These are phyloP conservation scores for Latrodectus hesperus DNA, from an alignment of 2,888 invertebrate genomes.

Conservation along the genomic window DNA sequence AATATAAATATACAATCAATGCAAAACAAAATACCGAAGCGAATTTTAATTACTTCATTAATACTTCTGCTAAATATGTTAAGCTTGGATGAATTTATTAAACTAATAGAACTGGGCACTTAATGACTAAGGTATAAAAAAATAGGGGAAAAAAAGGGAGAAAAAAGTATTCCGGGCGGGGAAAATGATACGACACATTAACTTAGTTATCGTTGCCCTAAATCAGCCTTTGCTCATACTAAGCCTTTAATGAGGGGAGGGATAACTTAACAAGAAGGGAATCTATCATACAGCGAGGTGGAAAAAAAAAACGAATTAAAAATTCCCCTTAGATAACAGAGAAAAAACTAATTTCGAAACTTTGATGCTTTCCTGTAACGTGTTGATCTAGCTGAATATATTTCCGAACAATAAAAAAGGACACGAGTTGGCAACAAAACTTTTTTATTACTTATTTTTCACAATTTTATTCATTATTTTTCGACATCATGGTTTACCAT, in stretches of 20 bases:
- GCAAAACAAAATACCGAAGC: background rate
- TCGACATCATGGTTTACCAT: conserved; percentile 67
- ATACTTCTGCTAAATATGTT: background rate
- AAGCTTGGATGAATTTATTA: background rate
- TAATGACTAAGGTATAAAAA: background rate
- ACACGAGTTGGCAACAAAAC: conserved; percentile 31
- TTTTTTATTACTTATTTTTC: conserved; percentile 54
- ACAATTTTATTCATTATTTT: conserved; percentile 66
- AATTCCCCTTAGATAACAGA: conserved; percentile 26
- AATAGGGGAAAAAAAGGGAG: background rate
- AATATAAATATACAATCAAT: too few relatives aligned
- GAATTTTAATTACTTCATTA: background rate
- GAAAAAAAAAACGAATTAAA: conserved; percentile 59
- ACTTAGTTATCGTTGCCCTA: conserved; percentile 47
- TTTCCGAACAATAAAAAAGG: conserved; percentile 42
- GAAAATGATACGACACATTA: conserved; percentile 47
- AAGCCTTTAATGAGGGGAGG: conserved; percentile 61
- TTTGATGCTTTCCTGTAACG: conserved; percentile 52
- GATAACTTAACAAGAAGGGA: conserved; percentile 55
- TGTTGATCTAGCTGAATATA: conserved; percentile 60
- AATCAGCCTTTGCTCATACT: conserved; percentile 55
- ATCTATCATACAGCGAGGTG: conserved; percentile 25
- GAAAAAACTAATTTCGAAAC: conserved; percentile 46
- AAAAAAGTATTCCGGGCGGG: conserved; percentile 10
- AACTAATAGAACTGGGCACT: conserved; percentile 1